Evolutionary conservation across 2,888 invertebrate genomes (phyloP).

Genomic region (Nasonia oneida): DNA sequence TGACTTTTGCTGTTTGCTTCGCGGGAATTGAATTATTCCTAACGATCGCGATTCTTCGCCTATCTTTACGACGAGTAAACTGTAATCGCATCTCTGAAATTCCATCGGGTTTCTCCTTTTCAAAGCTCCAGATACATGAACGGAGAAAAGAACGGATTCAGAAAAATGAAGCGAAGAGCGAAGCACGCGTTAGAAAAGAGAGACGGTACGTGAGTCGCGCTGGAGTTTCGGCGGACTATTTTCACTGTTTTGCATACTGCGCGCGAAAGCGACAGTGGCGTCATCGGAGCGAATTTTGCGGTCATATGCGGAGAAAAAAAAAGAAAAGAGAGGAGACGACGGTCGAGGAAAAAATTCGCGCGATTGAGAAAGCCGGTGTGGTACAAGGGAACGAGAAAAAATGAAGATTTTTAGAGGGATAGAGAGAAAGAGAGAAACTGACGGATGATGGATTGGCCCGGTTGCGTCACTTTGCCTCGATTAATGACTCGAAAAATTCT

Average conservation of each 20-base stretch:
- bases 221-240: slow-evolving; percentile 68
- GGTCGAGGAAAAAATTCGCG: neutral
- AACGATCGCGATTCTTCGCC: too few species aligned
- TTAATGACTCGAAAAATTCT: slow-evolving; percentile 28
- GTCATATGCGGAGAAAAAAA: neutral
- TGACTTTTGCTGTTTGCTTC: too few species aligned
- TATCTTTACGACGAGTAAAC: too few species aligned
- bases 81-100: too few species aligned
- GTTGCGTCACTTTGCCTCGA: slow-evolving; percentile 15
- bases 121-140: neutral
- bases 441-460: slow-evolving; percentile 17
- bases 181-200: neutral
- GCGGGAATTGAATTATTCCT: too few species aligned
- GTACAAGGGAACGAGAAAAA: neutral
- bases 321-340: neutral
- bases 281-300: slow-evolving; percentile 50
- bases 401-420: neutral
- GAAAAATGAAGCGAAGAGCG: neutral
- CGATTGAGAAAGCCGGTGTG: neutral
- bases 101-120: too few species aligned
- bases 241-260: slow-evolving; percentile 73
- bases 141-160: neutral
- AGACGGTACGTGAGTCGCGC: slow-evolving; percentile 12
- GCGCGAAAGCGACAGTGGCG: slow-evolving; percentile 66
- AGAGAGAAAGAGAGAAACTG: neutral